These are phyloP conservation scores for Sinhomidia bicolor DNA, from an alignment of 2,888 invertebrate species.

Conservation along the genomic window DNA sequence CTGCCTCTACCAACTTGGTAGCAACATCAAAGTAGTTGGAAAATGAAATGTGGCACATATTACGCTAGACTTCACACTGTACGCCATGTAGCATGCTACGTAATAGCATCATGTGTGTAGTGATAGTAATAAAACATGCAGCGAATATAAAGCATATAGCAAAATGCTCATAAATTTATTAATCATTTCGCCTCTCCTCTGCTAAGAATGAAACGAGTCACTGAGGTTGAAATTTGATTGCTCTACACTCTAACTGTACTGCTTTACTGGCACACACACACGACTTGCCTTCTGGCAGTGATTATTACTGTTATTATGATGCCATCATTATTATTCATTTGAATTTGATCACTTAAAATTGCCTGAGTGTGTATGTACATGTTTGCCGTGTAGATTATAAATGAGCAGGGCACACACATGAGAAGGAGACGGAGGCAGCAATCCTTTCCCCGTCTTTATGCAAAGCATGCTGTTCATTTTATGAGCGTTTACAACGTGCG, in stretches of 20 bases:
- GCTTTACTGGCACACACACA: too few relatives aligned
- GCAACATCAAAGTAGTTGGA: not conserved
- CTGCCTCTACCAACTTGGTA: too few relatives aligned
- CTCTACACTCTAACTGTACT: not conserved
- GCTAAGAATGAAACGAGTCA: slow-evolving; percentile 10
- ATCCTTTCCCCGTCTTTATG: not conserved
- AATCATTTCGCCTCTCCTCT: slow-evolving; percentile 4
- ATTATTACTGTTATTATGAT: not conserved
- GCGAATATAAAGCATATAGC: too few relatives aligned
- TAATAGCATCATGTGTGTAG: too few relatives aligned
- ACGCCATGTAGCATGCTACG: too few relatives aligned
- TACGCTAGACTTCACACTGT: not conserved
- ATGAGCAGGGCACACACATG: slow-evolving; percentile 5
- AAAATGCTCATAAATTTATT: slow-evolving; percentile 4
- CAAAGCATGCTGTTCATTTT: slow-evolving; percentile 12
- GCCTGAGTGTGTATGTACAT: too few relatives aligned
- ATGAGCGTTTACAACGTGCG: slow-evolving; percentile 45
- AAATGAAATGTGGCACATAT: slow-evolving; percentile 35
- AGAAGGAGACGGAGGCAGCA: too few relatives aligned
- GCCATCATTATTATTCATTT: slow-evolving; percentile 32
- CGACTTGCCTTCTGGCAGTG: not conserved
- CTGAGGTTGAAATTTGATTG: not conserved
- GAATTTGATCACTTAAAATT: slow-evolving; percentile 38
- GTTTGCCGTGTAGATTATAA: not conserved
- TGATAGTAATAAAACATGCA: too few relatives aligned